These are phyloP conservation scores for Holocentrus rufus DNA, from an alignment of 2,797 vertebrate genomes.

Conservation along the genomic window DNA sequence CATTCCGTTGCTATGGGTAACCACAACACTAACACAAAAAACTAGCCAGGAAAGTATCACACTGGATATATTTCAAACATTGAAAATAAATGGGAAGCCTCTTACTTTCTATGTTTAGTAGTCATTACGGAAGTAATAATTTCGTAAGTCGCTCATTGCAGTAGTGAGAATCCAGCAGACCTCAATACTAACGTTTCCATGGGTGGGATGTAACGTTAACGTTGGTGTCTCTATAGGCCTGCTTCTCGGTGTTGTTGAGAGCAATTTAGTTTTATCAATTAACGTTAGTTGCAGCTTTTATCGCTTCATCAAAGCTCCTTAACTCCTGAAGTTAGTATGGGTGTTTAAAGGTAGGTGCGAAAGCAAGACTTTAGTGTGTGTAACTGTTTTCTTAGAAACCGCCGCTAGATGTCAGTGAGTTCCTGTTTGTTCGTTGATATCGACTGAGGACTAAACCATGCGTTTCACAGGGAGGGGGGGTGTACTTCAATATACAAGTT, in stretches of 20 bases:
- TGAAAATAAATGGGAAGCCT: too few relatives aligned
- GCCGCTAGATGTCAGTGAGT: slow-evolving; percentile 69
- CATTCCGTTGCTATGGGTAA: slow-evolving; percentile 64
- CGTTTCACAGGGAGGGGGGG: slow-evolving; percentile 4
- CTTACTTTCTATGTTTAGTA: background rate
- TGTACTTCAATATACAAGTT: background rate
- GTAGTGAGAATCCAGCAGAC: background rate
- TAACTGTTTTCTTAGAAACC: background rate
- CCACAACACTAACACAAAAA: slow-evolving; percentile 45
- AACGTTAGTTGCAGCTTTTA: background rate
- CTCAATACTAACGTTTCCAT: background rate
- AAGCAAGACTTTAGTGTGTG: accelerated
- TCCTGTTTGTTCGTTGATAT: background rate
- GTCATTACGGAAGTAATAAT: accelerated
- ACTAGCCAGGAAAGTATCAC: slow-evolving; percentile 3
- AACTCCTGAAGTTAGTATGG: too few relatives aligned
- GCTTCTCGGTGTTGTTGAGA: background rate
- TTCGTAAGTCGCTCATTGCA: background rate
- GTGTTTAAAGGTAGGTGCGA: too few relatives aligned
- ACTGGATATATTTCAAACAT: background rate
- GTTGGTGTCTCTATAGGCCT: background rate
- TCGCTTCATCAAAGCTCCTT: background rate
- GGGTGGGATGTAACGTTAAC: too few relatives aligned
- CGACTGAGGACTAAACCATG: slow-evolving; percentile 60
- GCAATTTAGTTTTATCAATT: background rate